Base-by-base conservation (phyloP, 2,797 vertebrate genomes). In the Coregonus suidteri region DNA sequence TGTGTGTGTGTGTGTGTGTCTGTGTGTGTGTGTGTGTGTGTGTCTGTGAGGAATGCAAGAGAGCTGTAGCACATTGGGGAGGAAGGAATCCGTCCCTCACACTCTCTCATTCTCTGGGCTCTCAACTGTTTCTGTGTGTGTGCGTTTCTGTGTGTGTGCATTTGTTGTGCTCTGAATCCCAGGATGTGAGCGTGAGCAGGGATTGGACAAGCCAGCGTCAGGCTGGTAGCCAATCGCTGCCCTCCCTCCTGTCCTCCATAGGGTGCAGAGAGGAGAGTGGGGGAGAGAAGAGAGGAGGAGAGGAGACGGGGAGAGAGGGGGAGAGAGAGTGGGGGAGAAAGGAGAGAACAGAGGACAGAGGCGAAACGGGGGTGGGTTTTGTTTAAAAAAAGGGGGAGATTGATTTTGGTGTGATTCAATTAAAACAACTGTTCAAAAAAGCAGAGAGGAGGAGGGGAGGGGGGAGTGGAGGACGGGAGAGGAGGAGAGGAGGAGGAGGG, bases 261-360 rank as follows among this genome's bases (percentile, higher is more conserved):
- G 91, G 93, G 94, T 94, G 93, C 88, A 88, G 92, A 90, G 88
- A 91, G 7, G 41, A 47, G 41, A 47, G 41, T 47, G 41, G 41
- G 41, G 9, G 9, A 47, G 41, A 47, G 41, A 47, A 37, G 37
- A 41, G 6, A 41, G 41, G 9, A 47, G 41, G 41, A 47, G 41
- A 47, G 41, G 41, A 41, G 7, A 41, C 7, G 7, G 68, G 82
- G 85, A 78, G 85, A 80, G 75, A 72, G 2, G 31, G 68, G 82
- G 85, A 78, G 85, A 79, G 75, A 74, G 75, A 54, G 77, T 78
- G 71, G 77, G 2, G 4, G 69, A 76, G 77, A 41, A 3, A 34
- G 1, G 41, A 78, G 76, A 76, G 41, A 66, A 16, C 31, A 18
- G 69, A 13, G 4, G 79, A 80, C 70, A 79, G 75, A 75, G 18